These are phyloP conservation scores for Caenorhabditis angaria DNA, from an alignment of 2,888 invertebrate genomes.

Conservation along the genomic window DNA sequence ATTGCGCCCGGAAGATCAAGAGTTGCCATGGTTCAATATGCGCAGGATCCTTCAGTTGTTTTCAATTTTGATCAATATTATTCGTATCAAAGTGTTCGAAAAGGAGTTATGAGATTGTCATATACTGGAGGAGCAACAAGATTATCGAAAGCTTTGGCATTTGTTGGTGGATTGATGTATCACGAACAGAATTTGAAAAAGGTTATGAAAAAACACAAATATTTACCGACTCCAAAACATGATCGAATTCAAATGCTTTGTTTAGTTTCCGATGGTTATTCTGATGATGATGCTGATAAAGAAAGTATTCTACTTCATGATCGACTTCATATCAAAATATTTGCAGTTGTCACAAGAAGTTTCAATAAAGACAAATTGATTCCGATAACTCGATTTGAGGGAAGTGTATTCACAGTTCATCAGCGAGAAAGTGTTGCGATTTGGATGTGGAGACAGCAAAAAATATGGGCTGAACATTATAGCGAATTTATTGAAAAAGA, in stretches of 20 bases:
- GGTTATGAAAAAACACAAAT: constrained; percentile 49
- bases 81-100: constrained; percentile 51
- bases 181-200: constrained; percentile 68
- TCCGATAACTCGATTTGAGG: constrained; percentile 64
- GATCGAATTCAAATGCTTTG: constrained; percentile 66
- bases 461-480: constrained; percentile 40
- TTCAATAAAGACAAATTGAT: constrained; percentile 60
- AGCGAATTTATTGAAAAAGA: constrained; percentile 37
- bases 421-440: constrained; percentile 67
- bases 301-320: constrained; percentile 65
- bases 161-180: constrained; percentile 66
- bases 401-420: constrained; percentile 63
- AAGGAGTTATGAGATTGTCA: constrained; percentile 62
- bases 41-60: constrained; percentile 64
- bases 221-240: constrained; percentile 66
- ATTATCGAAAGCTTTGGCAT: constrained; percentile 67
- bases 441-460: constrained; percentile 69
- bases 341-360: constrained; percentile 50
- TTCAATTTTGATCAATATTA: constrained; percentile 69
- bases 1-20: constrained; percentile 65
- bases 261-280: constrained; percentile 65
- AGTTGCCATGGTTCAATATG: constrained; percentile 61
- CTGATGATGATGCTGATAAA: constrained; percentile 65
- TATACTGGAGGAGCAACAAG: constrained; percentile 70
- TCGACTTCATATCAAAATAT: constrained; percentile 60